Evolutionary conservation across 1,140 invertebrate species (phyloP).

Genomic region (Hirudo medicinalis): DNA sequence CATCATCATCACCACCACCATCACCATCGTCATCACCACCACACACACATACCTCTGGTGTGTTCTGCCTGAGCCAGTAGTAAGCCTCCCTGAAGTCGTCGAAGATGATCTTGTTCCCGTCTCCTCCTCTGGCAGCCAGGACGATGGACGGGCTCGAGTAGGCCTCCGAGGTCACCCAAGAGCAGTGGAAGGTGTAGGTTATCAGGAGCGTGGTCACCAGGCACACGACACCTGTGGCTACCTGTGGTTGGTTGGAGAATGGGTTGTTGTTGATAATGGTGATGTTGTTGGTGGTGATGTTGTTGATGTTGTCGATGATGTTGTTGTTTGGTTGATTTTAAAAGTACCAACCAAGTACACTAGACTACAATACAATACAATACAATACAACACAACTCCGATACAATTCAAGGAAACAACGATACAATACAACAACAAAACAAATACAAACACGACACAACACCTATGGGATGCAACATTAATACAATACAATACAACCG

Average conservation of each 20-base stretch:
- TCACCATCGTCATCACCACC: neutral
- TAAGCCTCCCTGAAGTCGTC: conserved; percentile 96
- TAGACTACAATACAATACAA: neutral
- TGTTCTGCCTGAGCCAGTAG: conserved; percentile 94
- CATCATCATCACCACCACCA: too few species aligned
- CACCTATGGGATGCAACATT: too few species aligned
- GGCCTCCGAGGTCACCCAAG: conserved; percentile 98
- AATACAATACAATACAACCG: too few species aligned
- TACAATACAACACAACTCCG: too few species aligned
- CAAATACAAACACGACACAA: neutral
- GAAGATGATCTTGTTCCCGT: conserved; percentile 87
- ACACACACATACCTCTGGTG: conserved; percentile 55
- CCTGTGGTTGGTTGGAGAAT: conserved; percentile 41
- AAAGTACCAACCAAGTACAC: too few species aligned
- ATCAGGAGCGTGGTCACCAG: conserved; percentile 72
- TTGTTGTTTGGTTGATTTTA: too few species aligned
- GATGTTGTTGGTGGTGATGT: too few species aligned
- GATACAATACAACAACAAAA: conserved; percentile 7
- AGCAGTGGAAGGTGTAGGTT: conserved; percentile 88
- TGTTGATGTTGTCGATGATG: too few species aligned
- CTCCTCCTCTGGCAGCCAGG: conserved; percentile 79
- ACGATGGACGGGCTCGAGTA: conserved; percentile 96
- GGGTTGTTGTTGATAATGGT: too few species aligned
- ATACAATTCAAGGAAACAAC: too few species aligned
- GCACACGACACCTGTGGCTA: conserved; percentile 68